Percentiles rank a stretch among this genome's conserved stretches.
Evolutionary conservation across 92 coral and sea anemone genomes (phyloP).

Genomic region (Palythoa grandis): DNA sequence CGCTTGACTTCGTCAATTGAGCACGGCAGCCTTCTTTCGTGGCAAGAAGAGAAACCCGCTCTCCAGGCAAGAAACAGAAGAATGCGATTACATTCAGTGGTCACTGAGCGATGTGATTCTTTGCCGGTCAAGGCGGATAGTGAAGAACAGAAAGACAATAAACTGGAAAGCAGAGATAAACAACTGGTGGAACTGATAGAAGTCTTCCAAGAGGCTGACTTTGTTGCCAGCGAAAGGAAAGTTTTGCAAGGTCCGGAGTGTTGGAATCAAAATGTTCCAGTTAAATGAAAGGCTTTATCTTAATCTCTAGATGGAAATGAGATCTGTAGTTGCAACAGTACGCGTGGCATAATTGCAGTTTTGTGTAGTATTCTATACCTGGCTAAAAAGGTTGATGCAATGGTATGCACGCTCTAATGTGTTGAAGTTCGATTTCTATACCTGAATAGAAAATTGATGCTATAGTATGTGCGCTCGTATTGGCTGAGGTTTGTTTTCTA

Average conservation of each 20-base stretch:
- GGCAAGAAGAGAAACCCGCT: slow-evolving; percentile 23
- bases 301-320: neutral
- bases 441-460: no score
- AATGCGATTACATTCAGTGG: neutral
- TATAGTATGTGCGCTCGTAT: no score
- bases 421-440: no score
- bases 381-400: no score
- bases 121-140: neutral
- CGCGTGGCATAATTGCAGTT: no score
- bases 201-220: slow-evolving; percentile 76
- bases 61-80: neutral
- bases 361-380: no score
- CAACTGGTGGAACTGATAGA: slow-evolving; percentile 65
- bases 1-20: slow-evolving; percentile 26
- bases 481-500: no score
- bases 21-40: slow-evolving; percentile 16
- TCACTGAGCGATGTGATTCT: slow-evolving; percentile 12
- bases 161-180: slow-evolving; percentile 14
- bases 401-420: no score
- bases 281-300: neutral
- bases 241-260: slow-evolving; percentile 8
- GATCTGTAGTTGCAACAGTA: no score
- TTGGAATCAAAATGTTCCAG: slow-evolving; percentile 21
- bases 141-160: neutral
- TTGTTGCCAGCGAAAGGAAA: slow-evolving; percentile 73